These are phyloP conservation scores for Aphaenogaster ashmeadi DNA, from an alignment of 1,140 invertebrate genomes.

Conservation along the genomic window DNA sequence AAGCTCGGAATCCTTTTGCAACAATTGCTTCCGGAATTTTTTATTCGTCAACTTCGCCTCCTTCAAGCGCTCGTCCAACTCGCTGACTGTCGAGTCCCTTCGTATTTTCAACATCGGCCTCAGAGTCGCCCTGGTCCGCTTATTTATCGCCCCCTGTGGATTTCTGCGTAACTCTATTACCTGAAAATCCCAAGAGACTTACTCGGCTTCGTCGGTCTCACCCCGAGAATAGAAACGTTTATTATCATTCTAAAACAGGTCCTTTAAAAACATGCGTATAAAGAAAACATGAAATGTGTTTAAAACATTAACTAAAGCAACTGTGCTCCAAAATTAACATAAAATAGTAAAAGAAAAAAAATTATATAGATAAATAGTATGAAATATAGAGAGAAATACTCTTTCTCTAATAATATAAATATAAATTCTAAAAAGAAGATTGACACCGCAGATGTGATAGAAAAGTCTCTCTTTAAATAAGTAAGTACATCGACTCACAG, in stretches of 20 bases:
- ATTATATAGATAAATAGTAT: neutral
- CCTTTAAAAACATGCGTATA: conserved; percentile 24
- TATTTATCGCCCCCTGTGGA: conserved; percentile 94
- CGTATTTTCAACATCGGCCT: conserved; percentile 92
- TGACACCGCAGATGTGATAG: neutral
- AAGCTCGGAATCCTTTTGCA: conserved; percentile 93
- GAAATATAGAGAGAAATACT: neutral
- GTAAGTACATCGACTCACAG: neutral
- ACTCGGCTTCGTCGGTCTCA: neutral
- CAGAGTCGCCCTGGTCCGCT: conserved; percentile 93
- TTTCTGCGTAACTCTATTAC: conserved; percentile 95
- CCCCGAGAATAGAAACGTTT: neutral
- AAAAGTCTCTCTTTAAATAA: conserved; percentile 8
- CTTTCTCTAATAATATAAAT: conserved; percentile 6
- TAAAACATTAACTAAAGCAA: neutral
- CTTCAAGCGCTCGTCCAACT: conserved; percentile 93
- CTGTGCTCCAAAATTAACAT: neutral
- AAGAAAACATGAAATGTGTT: neutral
- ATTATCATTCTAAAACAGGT: conserved; percentile 3
- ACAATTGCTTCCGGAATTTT: conserved; percentile 92
- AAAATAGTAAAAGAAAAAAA: neutral
- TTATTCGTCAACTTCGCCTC: conserved; percentile 93
- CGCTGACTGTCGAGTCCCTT: conserved; percentile 91
- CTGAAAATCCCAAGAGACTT: conserved; percentile 86
- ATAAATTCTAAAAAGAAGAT: neutral